These are phyloP conservation scores for Tiliacea citrago DNA, from an alignment of 2,888 invertebrate genomes.

Conservation along the genomic window DNA sequence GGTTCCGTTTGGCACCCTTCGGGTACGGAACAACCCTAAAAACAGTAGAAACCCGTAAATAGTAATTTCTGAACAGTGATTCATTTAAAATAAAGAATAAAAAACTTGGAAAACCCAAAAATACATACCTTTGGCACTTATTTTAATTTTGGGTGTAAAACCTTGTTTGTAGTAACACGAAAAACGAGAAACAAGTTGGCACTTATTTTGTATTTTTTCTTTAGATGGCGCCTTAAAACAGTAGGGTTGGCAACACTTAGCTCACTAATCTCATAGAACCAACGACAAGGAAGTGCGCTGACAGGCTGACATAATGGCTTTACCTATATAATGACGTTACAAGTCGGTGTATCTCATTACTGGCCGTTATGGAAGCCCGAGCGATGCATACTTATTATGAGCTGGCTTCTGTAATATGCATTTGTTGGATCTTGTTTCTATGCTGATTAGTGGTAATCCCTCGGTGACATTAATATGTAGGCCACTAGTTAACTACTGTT, in stretches of 20 bases:
- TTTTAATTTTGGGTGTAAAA: no score
- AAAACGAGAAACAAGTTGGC: neutral
- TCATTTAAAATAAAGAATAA: no score
- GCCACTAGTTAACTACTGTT: slow-evolving; percentile 13
- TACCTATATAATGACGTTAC: slow-evolving; percentile 68
- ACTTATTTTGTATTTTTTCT: neutral
- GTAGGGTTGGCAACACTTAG: slow-evolving; percentile 21
- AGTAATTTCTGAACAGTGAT: no score
- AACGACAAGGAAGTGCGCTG: slow-evolving; percentile 67
- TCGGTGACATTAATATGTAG: slow-evolving; percentile 17
- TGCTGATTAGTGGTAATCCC: slow-evolving; percentile 47
- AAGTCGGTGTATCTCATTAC: slow-evolving; percentile 65
- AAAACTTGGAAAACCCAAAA: neutral
- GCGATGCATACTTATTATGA: slow-evolving; percentile 65
- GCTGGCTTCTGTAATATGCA: slow-evolving; percentile 60
- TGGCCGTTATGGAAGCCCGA: slow-evolving; percentile 72
- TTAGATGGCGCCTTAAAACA: neutral
- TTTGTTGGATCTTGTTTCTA: slow-evolving; percentile 52
- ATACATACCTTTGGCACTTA: neutral
- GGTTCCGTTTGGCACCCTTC: no score
- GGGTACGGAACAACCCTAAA: no score
- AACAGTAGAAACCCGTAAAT: no score
- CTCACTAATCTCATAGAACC: slow-evolving; percentile 64
- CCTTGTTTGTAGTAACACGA: neutral
- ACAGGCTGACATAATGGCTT: slow-evolving; percentile 73